Evolutionary conservation across 64 coral and sea anemone species (phyloP).

Genomic region (Montipora capricornis): DNA sequence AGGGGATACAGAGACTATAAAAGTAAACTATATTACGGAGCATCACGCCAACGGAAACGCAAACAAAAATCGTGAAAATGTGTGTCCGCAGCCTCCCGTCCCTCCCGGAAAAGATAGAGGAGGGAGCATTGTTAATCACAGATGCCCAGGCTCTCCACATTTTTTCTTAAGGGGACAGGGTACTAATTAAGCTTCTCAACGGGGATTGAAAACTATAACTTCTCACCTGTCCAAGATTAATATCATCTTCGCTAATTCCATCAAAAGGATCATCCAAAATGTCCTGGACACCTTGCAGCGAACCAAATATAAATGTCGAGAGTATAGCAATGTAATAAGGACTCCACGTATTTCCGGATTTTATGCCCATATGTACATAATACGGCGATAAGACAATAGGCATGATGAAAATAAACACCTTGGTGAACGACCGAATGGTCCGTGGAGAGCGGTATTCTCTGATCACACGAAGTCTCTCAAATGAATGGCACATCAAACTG

Average conservation of each 20-base stretch:
- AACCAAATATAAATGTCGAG: constrained; percentile 91
- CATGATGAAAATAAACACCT: constrained; percentile 99
- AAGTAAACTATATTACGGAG: no score
- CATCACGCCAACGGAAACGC: no score
- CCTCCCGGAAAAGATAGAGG: no score
- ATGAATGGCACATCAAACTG: constrained; percentile 95
- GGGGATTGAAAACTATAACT: background rate
- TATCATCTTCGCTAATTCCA: constrained; percentile 96
- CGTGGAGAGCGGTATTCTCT: constrained; percentile 96
- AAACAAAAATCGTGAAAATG: no score
- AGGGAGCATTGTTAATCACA: no score
- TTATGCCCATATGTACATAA: constrained; percentile 88
- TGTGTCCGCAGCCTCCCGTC: no score
- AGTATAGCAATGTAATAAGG: constrained; percentile 91
- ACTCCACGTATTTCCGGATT: constrained; percentile 81
- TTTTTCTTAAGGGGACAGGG: no score
- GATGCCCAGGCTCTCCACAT: no score
- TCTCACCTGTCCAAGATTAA: constrained; percentile 90
- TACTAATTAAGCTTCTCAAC: no score
- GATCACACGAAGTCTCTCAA: constrained; percentile 93
- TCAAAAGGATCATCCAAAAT: constrained; percentile 98
- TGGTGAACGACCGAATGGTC: constrained; percentile 93
- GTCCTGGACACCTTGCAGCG: constrained; percentile 95
- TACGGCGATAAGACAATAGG: constrained; percentile 94
- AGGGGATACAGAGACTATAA: no score